Evolutionary conservation across 2,113 vertebrate genomes (phyloP).

Genomic region (Xenopus tropicalis): DNA sequence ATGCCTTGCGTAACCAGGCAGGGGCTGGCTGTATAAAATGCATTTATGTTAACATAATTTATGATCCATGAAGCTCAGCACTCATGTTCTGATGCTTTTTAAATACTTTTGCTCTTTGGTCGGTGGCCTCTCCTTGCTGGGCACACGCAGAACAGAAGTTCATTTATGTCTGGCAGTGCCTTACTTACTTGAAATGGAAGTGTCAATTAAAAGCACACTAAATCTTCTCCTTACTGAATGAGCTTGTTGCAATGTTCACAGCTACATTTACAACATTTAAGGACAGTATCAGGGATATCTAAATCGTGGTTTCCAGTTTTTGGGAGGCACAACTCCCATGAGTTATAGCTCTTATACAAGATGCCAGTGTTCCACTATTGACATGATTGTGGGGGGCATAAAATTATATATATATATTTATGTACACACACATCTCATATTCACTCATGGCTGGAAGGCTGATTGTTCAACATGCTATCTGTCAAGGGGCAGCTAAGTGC

Average conservation of each 20-base stretch:
- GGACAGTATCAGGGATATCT: no score
- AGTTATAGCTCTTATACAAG: no score
- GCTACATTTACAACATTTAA: no score
- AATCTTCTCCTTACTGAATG: conserved; percentile 24
- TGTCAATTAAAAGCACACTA: conserved; percentile 18
- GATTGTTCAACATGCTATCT: no score
- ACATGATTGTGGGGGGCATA: no score
- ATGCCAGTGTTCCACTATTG: no score
- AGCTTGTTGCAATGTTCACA: not conserved
- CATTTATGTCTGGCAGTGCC: conserved; percentile 21
- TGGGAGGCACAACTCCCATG: no score
- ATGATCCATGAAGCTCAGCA: conserved; percentile 42
- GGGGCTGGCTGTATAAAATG: conserved; percentile 22
- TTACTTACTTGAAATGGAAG: not conserved
- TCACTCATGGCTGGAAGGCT: not conserved
- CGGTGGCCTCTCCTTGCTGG: conserved; percentile 24
- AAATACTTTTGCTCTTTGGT: conserved; percentile 31
- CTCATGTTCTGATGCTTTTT: conserved; percentile 37
- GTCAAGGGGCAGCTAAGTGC: no score
- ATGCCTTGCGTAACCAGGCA: conserved; percentile 30
- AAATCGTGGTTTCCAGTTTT: no score
- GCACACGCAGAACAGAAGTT: conserved; percentile 8
- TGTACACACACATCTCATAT: not conserved
- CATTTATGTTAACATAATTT: conserved; percentile 38
- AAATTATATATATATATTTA: no score